phyloP scores from a whole-genome alignment of 1,140 invertebrate genomes.

The Steinernema feltiae region DNA sequence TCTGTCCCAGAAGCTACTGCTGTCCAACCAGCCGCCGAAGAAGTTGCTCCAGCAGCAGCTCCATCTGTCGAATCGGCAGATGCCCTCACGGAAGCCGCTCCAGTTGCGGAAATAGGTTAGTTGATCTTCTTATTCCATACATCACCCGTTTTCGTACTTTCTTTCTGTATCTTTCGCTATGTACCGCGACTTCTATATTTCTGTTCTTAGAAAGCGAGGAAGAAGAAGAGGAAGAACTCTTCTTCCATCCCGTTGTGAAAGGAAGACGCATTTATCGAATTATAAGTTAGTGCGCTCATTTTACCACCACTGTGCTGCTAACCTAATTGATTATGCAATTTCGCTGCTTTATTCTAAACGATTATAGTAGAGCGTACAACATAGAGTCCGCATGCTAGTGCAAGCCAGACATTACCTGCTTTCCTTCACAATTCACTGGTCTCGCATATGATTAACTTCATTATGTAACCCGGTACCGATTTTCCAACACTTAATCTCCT shows the following conservation, averaged over 20 bases:
- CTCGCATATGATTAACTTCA: no score
- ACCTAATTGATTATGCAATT: background rate
- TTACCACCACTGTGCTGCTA: background rate
- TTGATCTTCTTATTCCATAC: background rate
- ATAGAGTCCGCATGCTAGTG: background rate
- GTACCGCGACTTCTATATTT: background rate
- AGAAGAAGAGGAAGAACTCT: conserved; percentile 7
- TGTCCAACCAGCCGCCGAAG: background rate
- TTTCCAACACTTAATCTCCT: background rate
- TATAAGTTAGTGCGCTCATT: conserved; percentile 8
- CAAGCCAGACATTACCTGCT: background rate
- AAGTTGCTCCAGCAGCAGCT: background rate
- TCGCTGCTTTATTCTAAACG: background rate
- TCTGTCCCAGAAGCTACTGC: background rate
- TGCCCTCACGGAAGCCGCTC: background rate
- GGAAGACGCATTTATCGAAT: conserved; percentile 15
- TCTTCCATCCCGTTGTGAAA: background rate
- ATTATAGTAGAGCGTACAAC: background rate
- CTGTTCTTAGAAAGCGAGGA: conserved; percentile 1
- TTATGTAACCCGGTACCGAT: no score
- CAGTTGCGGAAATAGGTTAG: background rate
- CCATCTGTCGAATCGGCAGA: background rate
- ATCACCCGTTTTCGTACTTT: no score
- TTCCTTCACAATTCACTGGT: background rate
- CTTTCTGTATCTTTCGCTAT: background rate